A percentile compares a stretch with the other conserved stretches of the same genome.
phyloP scores from a whole-genome alignment of 2,113 vertebrate genomes.

The Syngnathus floridae region DNA sequence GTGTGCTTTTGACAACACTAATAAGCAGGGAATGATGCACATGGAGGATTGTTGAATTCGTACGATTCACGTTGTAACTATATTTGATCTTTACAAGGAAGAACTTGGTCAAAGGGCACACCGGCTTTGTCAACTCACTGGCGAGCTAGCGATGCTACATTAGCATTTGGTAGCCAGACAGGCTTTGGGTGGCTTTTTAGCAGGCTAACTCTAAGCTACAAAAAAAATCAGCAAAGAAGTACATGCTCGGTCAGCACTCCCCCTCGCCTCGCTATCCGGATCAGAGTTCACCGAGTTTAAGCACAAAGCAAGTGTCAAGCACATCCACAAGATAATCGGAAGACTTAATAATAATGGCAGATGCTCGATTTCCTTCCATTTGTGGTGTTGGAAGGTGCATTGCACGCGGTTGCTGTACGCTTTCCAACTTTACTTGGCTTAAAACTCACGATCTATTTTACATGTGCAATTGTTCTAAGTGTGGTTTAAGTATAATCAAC shows the following conservation, averaged over 20 bases:
- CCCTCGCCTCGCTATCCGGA: not conserved
- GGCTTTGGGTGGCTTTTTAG: not conserved
- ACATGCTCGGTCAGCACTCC: conserved; percentile 18
- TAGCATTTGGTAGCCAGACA: conserved; percentile 36
- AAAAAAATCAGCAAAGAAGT: not conserved
- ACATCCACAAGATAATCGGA: not conserved
- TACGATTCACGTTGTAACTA: not conserved
- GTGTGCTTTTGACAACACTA: conserved; percentile 27
- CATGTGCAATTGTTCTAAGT: not conserved
- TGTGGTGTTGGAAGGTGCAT: not conserved
- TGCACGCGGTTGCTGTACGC: not conserved
- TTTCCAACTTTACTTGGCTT: not conserved
- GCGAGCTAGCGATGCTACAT: conserved; percentile 43
- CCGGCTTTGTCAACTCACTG: conserved; percentile 43
- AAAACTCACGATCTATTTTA: not conserved
- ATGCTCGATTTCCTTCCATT: not conserved
- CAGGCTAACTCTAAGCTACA: not conserved
- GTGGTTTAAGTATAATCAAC: not conserved
- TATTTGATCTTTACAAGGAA: not conserved
- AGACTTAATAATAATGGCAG: not conserved
- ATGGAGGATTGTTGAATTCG: not conserved
- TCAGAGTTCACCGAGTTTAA: not conserved
- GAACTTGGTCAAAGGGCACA: not conserved
- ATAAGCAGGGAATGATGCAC: conserved; percentile 8
- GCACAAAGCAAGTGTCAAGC: not conserved